These are phyloP conservation scores for Notiomystis cincta DNA, from an alignment of 2,113 vertebrate species.

Conservation along the genomic window DNA sequence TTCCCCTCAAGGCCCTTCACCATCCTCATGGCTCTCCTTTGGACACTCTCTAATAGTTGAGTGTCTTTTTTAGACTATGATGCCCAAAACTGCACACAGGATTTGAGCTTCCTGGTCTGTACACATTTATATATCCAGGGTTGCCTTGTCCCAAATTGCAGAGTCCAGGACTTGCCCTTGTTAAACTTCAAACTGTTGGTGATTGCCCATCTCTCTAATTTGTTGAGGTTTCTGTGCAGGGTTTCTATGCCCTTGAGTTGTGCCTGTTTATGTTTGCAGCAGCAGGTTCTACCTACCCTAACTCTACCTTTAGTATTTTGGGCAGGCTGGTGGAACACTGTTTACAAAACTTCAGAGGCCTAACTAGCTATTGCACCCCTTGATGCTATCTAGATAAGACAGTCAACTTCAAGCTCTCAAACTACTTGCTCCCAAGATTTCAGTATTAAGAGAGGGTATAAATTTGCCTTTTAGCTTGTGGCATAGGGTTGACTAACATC, in stretches of 20 bases:
- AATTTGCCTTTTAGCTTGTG: neutral
- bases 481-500: neutral
- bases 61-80: neutral
- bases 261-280: neutral
- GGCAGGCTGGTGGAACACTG: neutral
- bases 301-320: neutral
- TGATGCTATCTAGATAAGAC: neutral
- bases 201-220: neutral
- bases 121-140: neutral
- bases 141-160: accelerated
- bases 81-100: neutral
- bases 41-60: neutral
- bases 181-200: neutral
- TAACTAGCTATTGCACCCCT: neutral
- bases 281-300: neutral
- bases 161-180: neutral
- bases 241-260: neutral
- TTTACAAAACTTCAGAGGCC: neutral
- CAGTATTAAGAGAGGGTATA: neutral
- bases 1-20: neutral
- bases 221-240: neutral
- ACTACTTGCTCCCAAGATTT: neutral
- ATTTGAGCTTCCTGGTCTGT: neutral
- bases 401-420: neutral
- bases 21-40: neutral